Percentiles rank a stretch among this genome's conserved stretches.
These are phyloP conservation scores for Brachionus paranguensis DNA, from an alignment of 1,140 invertebrate species.

Conservation along the genomic window DNA sequence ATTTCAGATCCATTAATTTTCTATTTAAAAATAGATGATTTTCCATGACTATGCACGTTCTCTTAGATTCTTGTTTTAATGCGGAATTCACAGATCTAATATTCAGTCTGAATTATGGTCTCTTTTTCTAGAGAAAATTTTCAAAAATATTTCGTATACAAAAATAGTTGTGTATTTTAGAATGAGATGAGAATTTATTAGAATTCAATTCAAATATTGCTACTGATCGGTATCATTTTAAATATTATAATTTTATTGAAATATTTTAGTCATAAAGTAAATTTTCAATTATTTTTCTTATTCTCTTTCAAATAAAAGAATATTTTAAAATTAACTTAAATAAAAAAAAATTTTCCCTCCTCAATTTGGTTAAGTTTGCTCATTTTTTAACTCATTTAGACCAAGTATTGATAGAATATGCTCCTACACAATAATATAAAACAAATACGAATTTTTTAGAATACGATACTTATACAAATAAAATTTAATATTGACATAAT, in stretches of 20 bases:
- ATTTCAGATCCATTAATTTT: neutral
- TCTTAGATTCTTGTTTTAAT: neutral
- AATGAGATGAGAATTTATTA: neutral
- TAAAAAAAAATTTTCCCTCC: neutral
- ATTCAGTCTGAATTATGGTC: too few species aligned
- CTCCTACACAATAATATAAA: neutral
- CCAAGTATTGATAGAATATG: neutral
- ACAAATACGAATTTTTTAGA: neutral
- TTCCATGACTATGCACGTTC: neutral
- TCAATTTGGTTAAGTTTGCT: neutral
- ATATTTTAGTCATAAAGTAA: neutral
- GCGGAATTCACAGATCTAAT: too few species aligned
- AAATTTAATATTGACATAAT: neutral
- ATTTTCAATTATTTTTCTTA: neutral
- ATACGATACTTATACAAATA: neutral
- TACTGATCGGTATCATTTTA: neutral
- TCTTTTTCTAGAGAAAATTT: too few species aligned
- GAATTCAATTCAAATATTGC: neutral
- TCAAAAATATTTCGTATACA: neutral
- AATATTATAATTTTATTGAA: constrained; percentile 4
- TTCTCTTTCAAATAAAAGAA: neutral
- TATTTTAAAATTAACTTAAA: neutral
- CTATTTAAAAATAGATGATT: neutral
- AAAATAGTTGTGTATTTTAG: neutral
- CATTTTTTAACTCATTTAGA: neutral